These are phyloP conservation scores for Scotopteryx bipunctaria DNA, from an alignment of 2,888 invertebrate genomes.

Conservation along the genomic window DNA sequence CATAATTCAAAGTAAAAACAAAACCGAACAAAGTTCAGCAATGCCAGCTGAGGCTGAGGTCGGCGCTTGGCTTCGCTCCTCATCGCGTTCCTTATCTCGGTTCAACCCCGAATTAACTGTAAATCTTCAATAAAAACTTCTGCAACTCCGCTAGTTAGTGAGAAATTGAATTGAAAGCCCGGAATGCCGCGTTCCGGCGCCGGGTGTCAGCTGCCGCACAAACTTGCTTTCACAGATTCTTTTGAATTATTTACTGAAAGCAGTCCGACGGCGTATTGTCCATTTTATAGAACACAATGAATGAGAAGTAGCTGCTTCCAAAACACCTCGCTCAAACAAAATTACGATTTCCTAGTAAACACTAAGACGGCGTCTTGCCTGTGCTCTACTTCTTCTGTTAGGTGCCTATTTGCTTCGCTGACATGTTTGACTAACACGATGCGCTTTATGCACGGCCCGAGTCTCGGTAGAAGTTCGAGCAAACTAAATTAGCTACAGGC, in stretches of 20 bases:
- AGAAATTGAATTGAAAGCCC: conserved; percentile 55
- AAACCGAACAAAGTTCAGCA: too few species aligned
- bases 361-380: too few species aligned
- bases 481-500: not conserved
- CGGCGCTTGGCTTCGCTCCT: too few species aligned
- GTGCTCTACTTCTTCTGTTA: not conserved
- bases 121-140: conserved; percentile 50
- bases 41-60: too few species aligned
- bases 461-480: not conserved
- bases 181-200: conserved; percentile 15
- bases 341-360: too few species aligned
- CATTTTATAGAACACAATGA: not conserved
- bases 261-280: conserved; percentile 2
- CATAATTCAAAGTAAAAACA: too few species aligned
- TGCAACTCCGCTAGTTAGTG: conserved; percentile 47
- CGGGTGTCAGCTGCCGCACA: conserved; percentile 30
- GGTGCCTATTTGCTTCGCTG: not conserved
- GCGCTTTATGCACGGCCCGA: not conserved
- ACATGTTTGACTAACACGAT: not conserved
- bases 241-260: conserved; percentile 42
- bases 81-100: conserved; percentile 9
- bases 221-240: conserved; percentile 29
- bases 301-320: too few species aligned
- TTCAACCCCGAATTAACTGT: conserved; percentile 41
- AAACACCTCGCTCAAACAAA: too few species aligned